Evolutionary conservation across 2,113 vertebrate species (phyloP), one percentile per base, ranked within the genome.

Genomic region (Anas platyrhynchos): DNA sequence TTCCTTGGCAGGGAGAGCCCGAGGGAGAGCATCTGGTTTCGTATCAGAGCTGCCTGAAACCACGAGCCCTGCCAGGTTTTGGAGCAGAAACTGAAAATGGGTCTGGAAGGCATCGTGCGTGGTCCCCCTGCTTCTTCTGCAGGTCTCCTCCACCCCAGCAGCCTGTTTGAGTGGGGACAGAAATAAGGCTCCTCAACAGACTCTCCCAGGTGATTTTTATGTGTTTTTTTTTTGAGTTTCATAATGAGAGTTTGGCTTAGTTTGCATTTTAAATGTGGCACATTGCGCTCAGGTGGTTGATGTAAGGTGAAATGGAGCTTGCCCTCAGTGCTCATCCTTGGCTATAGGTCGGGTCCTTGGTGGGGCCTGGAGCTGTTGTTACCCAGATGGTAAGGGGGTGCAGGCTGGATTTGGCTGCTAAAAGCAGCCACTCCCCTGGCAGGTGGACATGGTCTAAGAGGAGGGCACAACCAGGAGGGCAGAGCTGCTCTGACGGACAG

Each of bases 11-110:
- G 78, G 2, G 38, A 54, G 63, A 91, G 78, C 89, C 59, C 2
- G 4, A 88, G 63, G 31, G 50, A 80, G 91, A 89, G 93, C 91
- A 92, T 59, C 91, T 95, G 89, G 58, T 85, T 73, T 66, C 54
- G 3, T 58, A 59, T n/a, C 71, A 6, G 93, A 58, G 72, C 87
- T 12, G 89, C 16, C 36, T 79, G 78, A 58, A 92, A 14, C 17
- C 62, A 76, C 55, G 59, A 59, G 25, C 27, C n/a, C 54, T 83
- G 89, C 41, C 87, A 85, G 67, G 25, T 69, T 50, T 84, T 87
- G 23, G 46, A 74, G 87, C 5, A 74, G 71, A 86, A 76, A 27
- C n/a, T 16, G 50, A 43, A 41, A 65, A 86, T 23, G 14, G 12
- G 34, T 12, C 58, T 87, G n/a, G 67, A 59, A 81, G 38, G 4